These are phyloP conservation scores for Catharus fuscescens DNA, from an alignment of 2,113 vertebrate genomes.

Conservation along the genomic window DNA sequence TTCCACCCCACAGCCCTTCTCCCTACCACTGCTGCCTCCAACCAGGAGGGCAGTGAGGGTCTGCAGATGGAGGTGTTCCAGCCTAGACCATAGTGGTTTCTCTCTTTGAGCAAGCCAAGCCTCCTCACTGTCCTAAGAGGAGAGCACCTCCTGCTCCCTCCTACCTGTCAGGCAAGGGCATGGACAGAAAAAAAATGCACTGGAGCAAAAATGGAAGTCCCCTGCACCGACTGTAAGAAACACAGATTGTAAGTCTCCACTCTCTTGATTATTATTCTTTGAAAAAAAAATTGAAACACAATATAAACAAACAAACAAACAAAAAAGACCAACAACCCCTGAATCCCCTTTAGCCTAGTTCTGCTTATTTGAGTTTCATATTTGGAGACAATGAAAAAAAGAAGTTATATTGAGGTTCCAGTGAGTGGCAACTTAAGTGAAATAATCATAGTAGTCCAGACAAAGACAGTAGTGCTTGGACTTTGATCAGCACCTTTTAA, in stretches of 20 bases:
- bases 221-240: neutral
- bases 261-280: neutral
- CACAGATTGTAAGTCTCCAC: neutral
- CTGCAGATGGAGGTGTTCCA: neutral
- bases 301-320: neutral
- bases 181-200: neutral
- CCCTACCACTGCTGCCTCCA: neutral
- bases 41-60: neutral
- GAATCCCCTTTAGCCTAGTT: neutral
- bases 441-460: neutral
- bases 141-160: neutral
- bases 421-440: neutral
- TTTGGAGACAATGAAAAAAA: neutral
- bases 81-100: rapidly evolving
- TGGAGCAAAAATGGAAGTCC: neutral
- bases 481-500: constrained; percentile 48
- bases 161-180: neutral
- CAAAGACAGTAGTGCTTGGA: neutral
- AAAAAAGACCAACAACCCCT: no score
- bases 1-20: neutral
- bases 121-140: neutral
- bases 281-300: neutral
- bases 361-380: neutral
- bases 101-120: neutral
- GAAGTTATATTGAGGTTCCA: neutral